Conservation (phyloP, 2,113 vertebrate species). For the Calyptomena viridis region DNA sequence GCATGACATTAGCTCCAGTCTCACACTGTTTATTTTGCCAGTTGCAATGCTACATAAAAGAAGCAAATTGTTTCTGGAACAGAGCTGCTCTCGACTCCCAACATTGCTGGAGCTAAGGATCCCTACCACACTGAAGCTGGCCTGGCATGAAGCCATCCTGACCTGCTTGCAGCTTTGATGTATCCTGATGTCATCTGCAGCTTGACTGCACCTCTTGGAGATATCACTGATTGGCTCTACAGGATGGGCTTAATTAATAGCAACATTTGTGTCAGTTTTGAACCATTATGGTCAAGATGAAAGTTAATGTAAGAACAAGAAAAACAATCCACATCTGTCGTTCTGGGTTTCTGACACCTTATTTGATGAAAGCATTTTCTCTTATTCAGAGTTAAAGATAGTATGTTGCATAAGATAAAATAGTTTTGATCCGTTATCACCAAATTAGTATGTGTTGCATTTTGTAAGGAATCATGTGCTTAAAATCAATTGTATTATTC, state of each 20-base stretch:
- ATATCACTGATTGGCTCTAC: not conserved
- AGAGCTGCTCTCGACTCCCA: not conserved
- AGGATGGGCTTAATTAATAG: not conserved
- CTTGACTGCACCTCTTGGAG: not conserved
- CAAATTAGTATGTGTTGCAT: not conserved
- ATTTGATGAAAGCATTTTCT: not conserved
- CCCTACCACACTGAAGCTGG: not conserved
- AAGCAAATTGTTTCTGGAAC: constrained; percentile 26
- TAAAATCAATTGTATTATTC: not conserved
- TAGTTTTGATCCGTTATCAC: not conserved
- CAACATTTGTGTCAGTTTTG: not conserved
- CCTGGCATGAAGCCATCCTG: not conserved
- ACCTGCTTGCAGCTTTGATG: not conserved
- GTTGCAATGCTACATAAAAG: not conserved
- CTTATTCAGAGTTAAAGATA: not conserved
- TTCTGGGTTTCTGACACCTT: not conserved
- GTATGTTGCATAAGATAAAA: not conserved
- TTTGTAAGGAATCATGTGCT: not conserved
- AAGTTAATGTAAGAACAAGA: not conserved
- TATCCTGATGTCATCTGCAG: constrained; percentile 8
- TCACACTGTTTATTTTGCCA: not conserved
- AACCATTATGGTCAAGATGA: not conserved
- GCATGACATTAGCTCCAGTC: not conserved
- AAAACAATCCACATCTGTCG: not conserved
- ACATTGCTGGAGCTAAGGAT: not conserved